These are phyloP conservation scores for Pollenia amentaria DNA, from an alignment of 2,888 invertebrate species.

Conservation along the genomic window DNA sequence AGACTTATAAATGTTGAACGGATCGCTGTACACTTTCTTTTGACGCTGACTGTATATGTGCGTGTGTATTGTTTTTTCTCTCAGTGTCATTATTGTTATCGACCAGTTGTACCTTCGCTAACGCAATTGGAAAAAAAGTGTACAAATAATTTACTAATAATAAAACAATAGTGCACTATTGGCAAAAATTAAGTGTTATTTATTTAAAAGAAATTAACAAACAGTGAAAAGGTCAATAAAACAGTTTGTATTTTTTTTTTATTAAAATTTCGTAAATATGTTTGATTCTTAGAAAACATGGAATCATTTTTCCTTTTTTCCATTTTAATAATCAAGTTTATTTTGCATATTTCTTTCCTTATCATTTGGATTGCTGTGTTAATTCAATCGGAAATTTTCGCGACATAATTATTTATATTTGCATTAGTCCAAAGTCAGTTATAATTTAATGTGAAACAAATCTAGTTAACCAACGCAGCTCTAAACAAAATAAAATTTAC, in stretches of 20 bases:
- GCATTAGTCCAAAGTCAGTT: constrained; percentile 19
- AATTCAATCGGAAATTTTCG: constrained; percentile 40
- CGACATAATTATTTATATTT: constrained; percentile 33
- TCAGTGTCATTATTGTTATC: constrained; percentile 48
- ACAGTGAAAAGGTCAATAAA: constrained; percentile 41
- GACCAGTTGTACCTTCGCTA: constrained; percentile 59
- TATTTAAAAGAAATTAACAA: constrained; percentile 9
- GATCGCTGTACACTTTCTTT: no score
- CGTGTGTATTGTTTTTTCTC: neutral
- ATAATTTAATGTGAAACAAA: neutral
- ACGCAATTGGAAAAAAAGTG: constrained; percentile 41
- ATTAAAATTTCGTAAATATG: no score
- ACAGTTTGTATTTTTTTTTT: neutral
- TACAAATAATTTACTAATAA: constrained; percentile 58
- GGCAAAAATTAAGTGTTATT: constrained; percentile 7
- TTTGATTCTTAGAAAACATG: neutral
- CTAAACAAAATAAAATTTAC: no score
- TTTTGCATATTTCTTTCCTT: neutral
- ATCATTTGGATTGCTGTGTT: constrained; percentile 6
- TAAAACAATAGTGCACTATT: constrained; percentile 33
- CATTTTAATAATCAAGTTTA: neutral
- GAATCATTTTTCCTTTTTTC: neutral
- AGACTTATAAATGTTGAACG: no score
- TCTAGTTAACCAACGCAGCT: no score
- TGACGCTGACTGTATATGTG: no score